Percentiles rank a stretch among this genome's conserved stretches.
Evolutionary conservation across 1,140 invertebrate genomes (phyloP).

Genomic region (Leptinotarsa undecemlineata): DNA sequence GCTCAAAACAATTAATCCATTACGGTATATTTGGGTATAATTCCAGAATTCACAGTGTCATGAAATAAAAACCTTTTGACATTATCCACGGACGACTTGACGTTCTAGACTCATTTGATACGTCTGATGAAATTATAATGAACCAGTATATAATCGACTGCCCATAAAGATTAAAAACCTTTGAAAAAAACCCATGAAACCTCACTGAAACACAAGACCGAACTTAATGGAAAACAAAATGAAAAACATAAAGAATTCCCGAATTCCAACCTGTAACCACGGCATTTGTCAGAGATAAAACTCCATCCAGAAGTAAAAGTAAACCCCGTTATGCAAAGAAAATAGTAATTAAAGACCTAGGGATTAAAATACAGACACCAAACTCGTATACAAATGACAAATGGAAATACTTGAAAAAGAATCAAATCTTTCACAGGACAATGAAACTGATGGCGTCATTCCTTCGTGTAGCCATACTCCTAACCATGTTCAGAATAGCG

Average conservation of each 20-base stretch:
- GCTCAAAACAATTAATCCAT: not conserved
- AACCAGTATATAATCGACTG: constrained; percentile 14
- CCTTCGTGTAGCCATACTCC: constrained; percentile 8
- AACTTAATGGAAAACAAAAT: too few relatives aligned
- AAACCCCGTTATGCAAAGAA: too few relatives aligned
- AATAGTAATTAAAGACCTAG: too few relatives aligned
- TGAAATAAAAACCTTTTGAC: constrained; percentile 12
- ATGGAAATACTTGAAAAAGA: not conserved
- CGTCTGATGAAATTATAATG: constrained; percentile 27
- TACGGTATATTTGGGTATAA: not conserved
- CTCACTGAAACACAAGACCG: too few relatives aligned
- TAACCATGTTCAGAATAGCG: not conserved
- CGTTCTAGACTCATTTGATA: constrained; percentile 19
- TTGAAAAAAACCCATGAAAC: too few relatives aligned
- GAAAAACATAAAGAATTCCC: not conserved
- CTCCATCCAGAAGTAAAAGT: not conserved
- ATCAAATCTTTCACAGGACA: not conserved
- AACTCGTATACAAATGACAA: constrained; percentile 17
- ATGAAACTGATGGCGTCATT: not conserved
- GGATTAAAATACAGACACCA: not conserved
- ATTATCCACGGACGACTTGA: not conserved
- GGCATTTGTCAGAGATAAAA: not conserved
- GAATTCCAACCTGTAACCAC: not conserved
- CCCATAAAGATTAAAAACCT: not conserved
- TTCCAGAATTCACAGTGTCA: not conserved